Conservation (phyloP, 1,140 invertebrate species). For the Bombus superbus region DNA sequence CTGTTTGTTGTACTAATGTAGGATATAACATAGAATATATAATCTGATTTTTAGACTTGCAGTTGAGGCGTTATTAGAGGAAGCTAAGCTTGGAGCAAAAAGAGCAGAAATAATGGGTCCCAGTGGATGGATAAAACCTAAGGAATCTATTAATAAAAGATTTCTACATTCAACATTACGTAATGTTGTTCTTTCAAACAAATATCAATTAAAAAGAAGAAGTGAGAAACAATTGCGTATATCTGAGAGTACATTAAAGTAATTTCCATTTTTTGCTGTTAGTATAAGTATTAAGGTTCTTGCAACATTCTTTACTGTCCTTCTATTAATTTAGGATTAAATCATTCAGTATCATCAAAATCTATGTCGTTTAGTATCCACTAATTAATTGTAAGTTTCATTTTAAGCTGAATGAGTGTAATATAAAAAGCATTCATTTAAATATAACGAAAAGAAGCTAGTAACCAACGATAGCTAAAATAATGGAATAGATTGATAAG, state of each 20-base stretch:
- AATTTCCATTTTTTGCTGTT: constrained; percentile 3
- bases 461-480: background rate
- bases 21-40: background rate
- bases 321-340: background rate
- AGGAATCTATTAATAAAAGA: constrained; percentile 85
- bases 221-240: constrained; percentile 42
- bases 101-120: constrained; percentile 86
- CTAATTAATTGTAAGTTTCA: background rate
- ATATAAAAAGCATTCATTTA: background rate
- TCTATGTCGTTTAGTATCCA: background rate
- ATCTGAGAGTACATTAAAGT: constrained; percentile 37
- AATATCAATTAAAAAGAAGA: constrained; percentile 61
- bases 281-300: background rate
- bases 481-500: background rate
- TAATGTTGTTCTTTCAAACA: constrained; percentile 78
- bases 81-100: constrained; percentile 84
- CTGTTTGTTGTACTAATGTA: background rate
- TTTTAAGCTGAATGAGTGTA: background rate
- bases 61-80: constrained; percentile 85
- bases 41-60: constrained; percentile 81
- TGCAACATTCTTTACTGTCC: background rate
- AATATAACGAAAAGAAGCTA: background rate
- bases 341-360: background rate
- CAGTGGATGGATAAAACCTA: constrained; percentile 85
- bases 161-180: constrained; percentile 82